Evolutionary conservation across 2,113 vertebrate species (phyloP), one percentile per base, ranked within the genome.

Genomic region (Peromyscus leucopus): DNA sequence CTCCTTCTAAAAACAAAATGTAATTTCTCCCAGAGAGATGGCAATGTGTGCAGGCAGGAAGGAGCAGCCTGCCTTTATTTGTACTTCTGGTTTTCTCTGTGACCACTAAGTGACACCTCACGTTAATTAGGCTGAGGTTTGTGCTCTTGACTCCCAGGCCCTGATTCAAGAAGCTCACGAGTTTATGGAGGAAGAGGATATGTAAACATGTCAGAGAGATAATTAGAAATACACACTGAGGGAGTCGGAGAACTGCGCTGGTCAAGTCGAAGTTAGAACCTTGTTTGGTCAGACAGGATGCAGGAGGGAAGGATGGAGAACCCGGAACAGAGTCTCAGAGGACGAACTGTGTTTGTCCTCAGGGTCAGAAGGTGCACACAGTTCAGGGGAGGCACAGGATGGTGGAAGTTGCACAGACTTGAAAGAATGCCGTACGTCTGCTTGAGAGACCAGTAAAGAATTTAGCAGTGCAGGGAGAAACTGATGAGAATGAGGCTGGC

Each of bases 21-120:
- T 72, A 69, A 93, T 97, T 96, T 96, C 42, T 96, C 36, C 65
- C 72, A 76, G 39, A 83, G 85, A 97, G 57, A 94, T 3, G 24
- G 82, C 46, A 83, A 28, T 86, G 42, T 63, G 26, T 51, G 36
- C 79, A 63, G 0, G 46, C 59, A 75, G 92, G 82, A 78, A 95
- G 75, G 75, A 76, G 4, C 13, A 2, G 65, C 51, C 74, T 67
- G 33, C 3, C 10, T 93, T 74, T 94, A 78, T 94, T 92, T 94
- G n/a, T 80, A 22, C 9, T 91, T 91, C 22, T 16, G 67, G 3
- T 72, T 96, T 96, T 71, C 89, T 91, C 91, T 95, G 69, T 79
- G 89, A 96, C 78, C 88, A 48, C 61, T 59, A 11, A 90, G 36
- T 89, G 89, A 63, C 42, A 87, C n/a, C 72, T 39, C 55, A 57